phyloP scores from a whole-genome alignment of 2,888 invertebrate species.

The Nowickia ferox region DNA sequence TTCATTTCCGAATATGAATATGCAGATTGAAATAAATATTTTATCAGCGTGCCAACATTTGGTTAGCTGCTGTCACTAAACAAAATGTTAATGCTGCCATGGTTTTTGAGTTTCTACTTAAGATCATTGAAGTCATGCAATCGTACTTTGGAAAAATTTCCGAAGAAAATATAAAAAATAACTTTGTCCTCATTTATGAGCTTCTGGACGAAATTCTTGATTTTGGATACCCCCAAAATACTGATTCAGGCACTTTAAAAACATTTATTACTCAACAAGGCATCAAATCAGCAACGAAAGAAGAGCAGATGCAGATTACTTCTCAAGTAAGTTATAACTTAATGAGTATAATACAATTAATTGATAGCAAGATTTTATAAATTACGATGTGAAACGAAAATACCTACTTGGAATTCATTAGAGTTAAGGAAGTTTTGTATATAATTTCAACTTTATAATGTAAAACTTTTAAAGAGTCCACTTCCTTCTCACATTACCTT shows the following conservation, averaged over 20 bases:
- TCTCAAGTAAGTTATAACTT: constrained; percentile 87
- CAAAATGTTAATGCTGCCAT: constrained; percentile 99
- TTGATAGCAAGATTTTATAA: too few species aligned
- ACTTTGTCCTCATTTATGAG: constrained; percentile 99
- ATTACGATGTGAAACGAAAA: too few species aligned
- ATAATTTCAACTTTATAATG: too few species aligned
- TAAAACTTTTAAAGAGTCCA: too few species aligned
- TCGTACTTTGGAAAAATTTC: constrained; percentile 99
- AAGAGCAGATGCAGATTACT: constrained; percentile 99
- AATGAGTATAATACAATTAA: too few species aligned
- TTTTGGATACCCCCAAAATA: constrained; percentile 99
- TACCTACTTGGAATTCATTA: too few species aligned
- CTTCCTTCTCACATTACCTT: too few species aligned
- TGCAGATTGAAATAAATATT: neutral
- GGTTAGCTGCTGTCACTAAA: constrained; percentile 99
- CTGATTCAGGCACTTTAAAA: constrained; percentile 99
- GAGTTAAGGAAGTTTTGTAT: too few species aligned
- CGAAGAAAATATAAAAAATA: constrained; percentile 99
- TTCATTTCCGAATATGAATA: neutral
- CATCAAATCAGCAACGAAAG: constrained; percentile 98
- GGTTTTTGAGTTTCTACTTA: constrained; percentile 99
- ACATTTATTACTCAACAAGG: constrained; percentile 99
- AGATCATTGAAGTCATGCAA: constrained; percentile 99
- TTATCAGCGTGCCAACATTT: constrained; percentile 97
- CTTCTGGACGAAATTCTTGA: constrained; percentile 99